Evolutionary conservation across 2,888 invertebrate genomes (phyloP).

Genomic region (Odontothrips loti): DNA sequence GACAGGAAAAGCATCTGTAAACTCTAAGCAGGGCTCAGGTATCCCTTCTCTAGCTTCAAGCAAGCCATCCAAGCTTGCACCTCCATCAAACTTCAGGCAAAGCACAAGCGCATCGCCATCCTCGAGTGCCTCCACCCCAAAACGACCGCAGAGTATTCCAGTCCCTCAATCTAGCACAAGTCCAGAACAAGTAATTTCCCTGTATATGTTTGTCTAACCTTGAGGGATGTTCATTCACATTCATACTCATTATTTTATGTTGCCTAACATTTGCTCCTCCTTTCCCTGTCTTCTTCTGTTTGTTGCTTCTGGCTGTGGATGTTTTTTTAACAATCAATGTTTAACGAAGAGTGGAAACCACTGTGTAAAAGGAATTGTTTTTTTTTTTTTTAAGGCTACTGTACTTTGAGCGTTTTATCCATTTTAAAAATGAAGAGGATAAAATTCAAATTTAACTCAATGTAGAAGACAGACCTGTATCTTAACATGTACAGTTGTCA

Average conservation of each 20-base stretch:
- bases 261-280: conserved; percentile 12
- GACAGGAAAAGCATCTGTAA: background rate
- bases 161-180: conserved; percentile 18
- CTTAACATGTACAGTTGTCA: too few relatives aligned
- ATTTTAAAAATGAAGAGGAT: background rate
- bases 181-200: conserved; percentile 24
- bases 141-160: conserved; percentile 21
- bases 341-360: background rate
- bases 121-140: conserved; percentile 11
- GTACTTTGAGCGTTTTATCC: too few relatives aligned
- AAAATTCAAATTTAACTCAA: background rate
- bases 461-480: too few relatives aligned
- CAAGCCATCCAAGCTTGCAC: conserved; percentile 20
- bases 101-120: background rate
- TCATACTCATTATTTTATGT: background rate
- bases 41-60: conserved; percentile 7
- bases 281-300: background rate
- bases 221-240: background rate
- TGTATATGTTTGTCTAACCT: conserved; percentile 4
- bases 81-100: conserved; percentile 22
- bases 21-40: conserved; percentile 8
- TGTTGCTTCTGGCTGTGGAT: conserved; percentile 15
- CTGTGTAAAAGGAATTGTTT: background rate
- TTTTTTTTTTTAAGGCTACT: background rate
- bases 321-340: background rate